Conservation (phyloP, 1,140 invertebrate genomes). For the Piezodorus guildinii region DNA sequence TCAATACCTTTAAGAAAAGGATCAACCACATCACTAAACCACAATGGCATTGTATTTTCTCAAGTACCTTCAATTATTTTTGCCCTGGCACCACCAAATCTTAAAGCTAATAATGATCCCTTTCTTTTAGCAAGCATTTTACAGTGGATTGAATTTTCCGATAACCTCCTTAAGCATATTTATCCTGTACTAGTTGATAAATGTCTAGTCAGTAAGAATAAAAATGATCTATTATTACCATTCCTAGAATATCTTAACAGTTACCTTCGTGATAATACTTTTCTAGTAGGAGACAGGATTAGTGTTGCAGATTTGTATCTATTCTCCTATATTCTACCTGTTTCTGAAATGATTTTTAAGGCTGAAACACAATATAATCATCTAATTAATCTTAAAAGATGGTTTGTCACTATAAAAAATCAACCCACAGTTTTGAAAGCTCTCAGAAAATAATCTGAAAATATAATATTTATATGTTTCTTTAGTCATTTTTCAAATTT, state of each 20-base stretch:
- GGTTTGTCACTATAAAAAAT: slow-evolving; percentile 21
- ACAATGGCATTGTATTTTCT: slow-evolving; percentile 38
- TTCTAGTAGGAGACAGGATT: slow-evolving; percentile 57
- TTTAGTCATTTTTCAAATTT: no score
- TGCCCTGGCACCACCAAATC: slow-evolving; percentile 45
- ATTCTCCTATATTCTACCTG: slow-evolving; percentile 44
- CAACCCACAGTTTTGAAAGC: slow-evolving; percentile 35
- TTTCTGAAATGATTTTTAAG: slow-evolving; percentile 33
- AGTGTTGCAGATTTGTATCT: slow-evolving; percentile 61
- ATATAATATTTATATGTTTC: no score
- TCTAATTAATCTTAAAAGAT: slow-evolving; percentile 42
- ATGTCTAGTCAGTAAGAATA: slow-evolving; percentile 23
- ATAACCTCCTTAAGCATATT: slow-evolving; percentile 45
- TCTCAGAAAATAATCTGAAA: background rate
- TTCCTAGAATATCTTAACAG: slow-evolving; percentile 42
- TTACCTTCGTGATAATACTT: slow-evolving; percentile 48
- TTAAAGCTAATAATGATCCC: slow-evolving; percentile 37
- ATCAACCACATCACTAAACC: slow-evolving; percentile 10
- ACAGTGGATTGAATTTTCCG: slow-evolving; percentile 55
- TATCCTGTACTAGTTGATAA: slow-evolving; percentile 12
- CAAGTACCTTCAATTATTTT: slow-evolving; percentile 47
- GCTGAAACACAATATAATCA: slow-evolving; percentile 35
- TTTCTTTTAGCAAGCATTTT: slow-evolving; percentile 44
- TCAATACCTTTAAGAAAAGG: slow-evolving; percentile 29
- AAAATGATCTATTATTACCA: slow-evolving; percentile 30